Conservation (phyloP, 2,888 invertebrate genomes). For the Sericinus montela region DNA sequence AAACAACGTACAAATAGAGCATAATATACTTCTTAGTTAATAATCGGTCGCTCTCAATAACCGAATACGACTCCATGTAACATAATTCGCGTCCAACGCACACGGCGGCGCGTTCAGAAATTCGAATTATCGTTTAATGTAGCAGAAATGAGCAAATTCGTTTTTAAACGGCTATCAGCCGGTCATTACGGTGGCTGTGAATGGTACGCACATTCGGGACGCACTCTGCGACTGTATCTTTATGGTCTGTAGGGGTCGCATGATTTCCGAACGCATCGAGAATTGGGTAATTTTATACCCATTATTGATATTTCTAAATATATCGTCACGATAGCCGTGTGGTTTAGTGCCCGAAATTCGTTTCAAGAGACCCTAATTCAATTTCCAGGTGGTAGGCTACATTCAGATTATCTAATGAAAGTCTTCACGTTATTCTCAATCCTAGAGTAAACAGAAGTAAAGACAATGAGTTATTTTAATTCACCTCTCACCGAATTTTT, state of each 20-base stretch:
- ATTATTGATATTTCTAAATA: background rate
- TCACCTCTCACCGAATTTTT: too few species aligned
- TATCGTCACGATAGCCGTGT: too few species aligned
- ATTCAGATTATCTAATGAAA: too few species aligned
- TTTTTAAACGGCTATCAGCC: conserved; percentile 80
- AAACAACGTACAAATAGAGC: too few species aligned
- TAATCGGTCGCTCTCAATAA: background rate
- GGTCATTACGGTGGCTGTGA: conserved; percentile 72
- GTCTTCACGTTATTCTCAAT: too few species aligned
- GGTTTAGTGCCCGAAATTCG: too few species aligned
- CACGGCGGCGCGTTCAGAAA: conserved; percentile 14
- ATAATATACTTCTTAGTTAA: too few species aligned
- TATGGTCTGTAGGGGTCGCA: conserved; percentile 4
- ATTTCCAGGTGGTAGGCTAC: too few species aligned
- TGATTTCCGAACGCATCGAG: conserved; percentile 13
- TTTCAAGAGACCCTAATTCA: too few species aligned
- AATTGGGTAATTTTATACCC: conserved; percentile 4
- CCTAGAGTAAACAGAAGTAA: too few species aligned
- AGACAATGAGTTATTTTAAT: too few species aligned
- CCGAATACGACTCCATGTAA: background rate
- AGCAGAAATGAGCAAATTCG: conserved; percentile 80
- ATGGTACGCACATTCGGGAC: conserved; percentile 41
- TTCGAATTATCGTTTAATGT: conserved; percentile 71
- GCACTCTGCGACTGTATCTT: conserved; percentile 20
- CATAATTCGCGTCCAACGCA: conserved; percentile 3